Base-by-base conservation (phyloP, 2,113 vertebrate species). In the Fregetta grallaria region DNA sequence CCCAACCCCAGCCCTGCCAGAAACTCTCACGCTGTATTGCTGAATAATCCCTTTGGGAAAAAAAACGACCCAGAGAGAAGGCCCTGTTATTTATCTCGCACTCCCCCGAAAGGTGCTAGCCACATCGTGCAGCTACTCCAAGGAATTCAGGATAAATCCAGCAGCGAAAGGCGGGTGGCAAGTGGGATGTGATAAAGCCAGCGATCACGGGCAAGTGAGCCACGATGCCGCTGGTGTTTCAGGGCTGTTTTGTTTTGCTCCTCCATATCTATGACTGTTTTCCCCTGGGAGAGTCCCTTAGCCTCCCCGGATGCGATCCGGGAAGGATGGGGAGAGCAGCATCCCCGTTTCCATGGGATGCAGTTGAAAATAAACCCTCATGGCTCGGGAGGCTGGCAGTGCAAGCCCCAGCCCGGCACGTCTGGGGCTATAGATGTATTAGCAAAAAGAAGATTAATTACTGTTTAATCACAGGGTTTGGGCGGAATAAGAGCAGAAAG, bases 251-350 rank as follows among this genome's bases (percentile, higher is more conserved):
- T 3, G 4, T 11, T 67, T 76, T 30, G 22, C 25, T 91, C n/a
- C 27, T 61, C 77, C 30, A 6, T 6, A 36, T 32, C 59, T 30
- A 17, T 1, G 15, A n/a, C 14, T 2, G 2, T 32, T 61, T 72
- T 53, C 34, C 50, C 36, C 14, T 40, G 45, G 67, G 29, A 65
- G 85, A 52, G 38, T 15, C 20, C 45, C 22, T 36, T 4, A 21
- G n/a, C 21, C 34, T 42, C 49, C 6, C 36, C 1, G 2, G 26
- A 32, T 13, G 58, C 0, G 8, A 63, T 22, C 11, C 5, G 5
- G 49, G 56, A 65, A 34, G 42, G 49, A 59, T 8, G 45, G 20
- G 34, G 52, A 52, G 13, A 45, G 61, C 38, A 47, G 44, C 26
- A 32, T 11, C 44, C 10, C 22, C 2, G 1, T 32, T n/a, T 18